A percentile compares a stretch with the other conserved stretches of the same genome.
Evolutionary conservation across 2,888 invertebrate genomes (phyloP).

Genomic region (Margaritifera margaritifera): DNA sequence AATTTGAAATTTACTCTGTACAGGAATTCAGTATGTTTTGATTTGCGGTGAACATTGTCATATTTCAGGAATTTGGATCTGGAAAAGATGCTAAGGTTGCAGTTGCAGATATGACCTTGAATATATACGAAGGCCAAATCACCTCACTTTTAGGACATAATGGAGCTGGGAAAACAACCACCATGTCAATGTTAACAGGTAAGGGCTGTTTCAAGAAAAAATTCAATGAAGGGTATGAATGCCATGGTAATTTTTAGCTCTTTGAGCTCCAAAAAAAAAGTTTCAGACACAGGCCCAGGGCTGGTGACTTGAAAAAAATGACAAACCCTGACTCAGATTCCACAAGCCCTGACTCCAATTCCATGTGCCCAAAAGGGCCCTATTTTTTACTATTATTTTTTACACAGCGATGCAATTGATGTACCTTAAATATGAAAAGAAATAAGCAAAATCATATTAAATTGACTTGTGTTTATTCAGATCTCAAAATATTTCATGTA

Average conservation of each 20-base stretch:
- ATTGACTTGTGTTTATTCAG: too few relatives aligned
- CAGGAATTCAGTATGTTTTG: background rate
- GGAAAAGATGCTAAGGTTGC: constrained; percentile 74
- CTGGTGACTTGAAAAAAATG: too few relatives aligned
- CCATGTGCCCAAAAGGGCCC: too few relatives aligned
- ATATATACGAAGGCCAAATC: constrained; percentile 86
- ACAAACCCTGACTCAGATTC: too few relatives aligned
- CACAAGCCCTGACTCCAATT: too few relatives aligned
- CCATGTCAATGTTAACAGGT: constrained; percentile 92
- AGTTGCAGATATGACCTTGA: constrained; percentile 81
- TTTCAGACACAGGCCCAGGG: too few relatives aligned
- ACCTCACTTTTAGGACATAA: constrained; percentile 90
- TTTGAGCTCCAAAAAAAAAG: too few relatives aligned
- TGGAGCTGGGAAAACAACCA: constrained; percentile 91
- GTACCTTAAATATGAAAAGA: background rate
- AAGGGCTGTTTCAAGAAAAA: constrained; percentile 24
- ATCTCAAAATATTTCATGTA: too few relatives aligned
- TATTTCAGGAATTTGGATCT: constrained; percentile 23
- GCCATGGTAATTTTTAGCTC: too few relatives aligned
- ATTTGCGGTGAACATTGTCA: background rate
- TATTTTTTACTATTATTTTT: too few relatives aligned
- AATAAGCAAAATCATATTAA: too few relatives aligned
- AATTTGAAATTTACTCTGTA: background rate
- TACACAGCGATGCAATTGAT: background rate
- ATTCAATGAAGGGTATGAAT: too few relatives aligned